These are phyloP conservation scores for Equus quagga DNA, from an alignment of 2,113 vertebrate species.

Conservation along the genomic window DNA sequence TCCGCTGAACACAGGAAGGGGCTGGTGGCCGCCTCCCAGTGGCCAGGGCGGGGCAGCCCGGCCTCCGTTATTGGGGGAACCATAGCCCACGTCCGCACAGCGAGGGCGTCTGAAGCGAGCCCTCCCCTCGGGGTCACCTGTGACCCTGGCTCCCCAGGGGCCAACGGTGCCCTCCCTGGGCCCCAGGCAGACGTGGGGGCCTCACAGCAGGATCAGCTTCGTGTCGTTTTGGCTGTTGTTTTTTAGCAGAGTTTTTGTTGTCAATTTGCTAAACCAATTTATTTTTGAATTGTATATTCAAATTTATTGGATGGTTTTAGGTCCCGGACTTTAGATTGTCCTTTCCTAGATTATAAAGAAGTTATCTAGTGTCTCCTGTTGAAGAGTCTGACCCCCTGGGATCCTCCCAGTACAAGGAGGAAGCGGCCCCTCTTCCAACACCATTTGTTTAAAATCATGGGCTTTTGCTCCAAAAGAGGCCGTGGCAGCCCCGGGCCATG, in stretches of 20 bases:
- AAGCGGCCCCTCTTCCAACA: not conserved
- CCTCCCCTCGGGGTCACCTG: not conserved
- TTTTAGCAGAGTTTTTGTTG: not conserved
- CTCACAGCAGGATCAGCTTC: not conserved
- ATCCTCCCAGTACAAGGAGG: not conserved
- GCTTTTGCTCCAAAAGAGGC: not conserved
- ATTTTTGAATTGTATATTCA: not conserved
- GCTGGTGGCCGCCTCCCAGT: not conserved
- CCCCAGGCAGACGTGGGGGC: not conserved
- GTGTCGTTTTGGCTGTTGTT: not conserved
- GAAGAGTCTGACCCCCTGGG: too few species aligned
- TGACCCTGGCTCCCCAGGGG: not conserved
- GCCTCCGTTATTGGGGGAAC: not conserved
- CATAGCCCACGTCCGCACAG: not conserved
- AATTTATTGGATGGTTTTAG: not conserved
- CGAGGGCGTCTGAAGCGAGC: not conserved
- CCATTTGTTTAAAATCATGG: not conserved
- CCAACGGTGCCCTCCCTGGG: not conserved
- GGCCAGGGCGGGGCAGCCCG: not conserved
- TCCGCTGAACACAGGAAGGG: too few species aligned
- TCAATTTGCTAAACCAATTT: not conserved
- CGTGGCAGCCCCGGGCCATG: accelerated
- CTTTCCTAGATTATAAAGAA: not conserved
- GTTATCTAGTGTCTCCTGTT: not conserved
- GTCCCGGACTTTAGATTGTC: not conserved